These are phyloP conservation scores for Lutraria rhynchaena DNA, from an alignment of 1,140 invertebrate genomes.

Conservation along the genomic window DNA sequence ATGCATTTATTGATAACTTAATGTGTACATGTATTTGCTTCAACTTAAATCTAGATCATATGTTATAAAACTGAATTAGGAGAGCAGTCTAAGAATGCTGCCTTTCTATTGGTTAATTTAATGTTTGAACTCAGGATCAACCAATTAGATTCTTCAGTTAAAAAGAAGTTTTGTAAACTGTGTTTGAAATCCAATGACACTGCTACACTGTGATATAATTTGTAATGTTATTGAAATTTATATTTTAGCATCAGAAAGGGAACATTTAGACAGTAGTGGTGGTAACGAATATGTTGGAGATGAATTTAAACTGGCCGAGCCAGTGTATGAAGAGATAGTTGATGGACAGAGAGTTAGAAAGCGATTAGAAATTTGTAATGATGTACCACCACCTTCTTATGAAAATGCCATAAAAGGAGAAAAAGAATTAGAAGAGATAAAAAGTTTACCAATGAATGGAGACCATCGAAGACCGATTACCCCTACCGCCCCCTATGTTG, in stretches of 20 bases:
- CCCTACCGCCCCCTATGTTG: slow-evolving; percentile 52
- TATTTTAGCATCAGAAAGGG: slow-evolving; percentile 29
- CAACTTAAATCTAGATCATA: too few species aligned
- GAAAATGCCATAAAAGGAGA: background rate
- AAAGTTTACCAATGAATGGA: slow-evolving; percentile 23
- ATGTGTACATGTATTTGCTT: too few species aligned
- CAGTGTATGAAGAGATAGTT: slow-evolving; percentile 32
- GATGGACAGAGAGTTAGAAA: slow-evolving; percentile 1
- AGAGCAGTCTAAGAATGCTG: too few species aligned
- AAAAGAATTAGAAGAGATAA: background rate
- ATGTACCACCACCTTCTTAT: background rate
- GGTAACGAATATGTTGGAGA: slow-evolving; percentile 40
- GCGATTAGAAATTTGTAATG: background rate
- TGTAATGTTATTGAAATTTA: too few species aligned
- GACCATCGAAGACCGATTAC: slow-evolving; percentile 29
- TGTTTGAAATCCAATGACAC: too few species aligned
- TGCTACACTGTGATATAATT: too few species aligned
- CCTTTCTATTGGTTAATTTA: too few species aligned
- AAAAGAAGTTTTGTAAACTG: too few species aligned
- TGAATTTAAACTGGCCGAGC: slow-evolving; percentile 19
- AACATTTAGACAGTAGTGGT: slow-evolving; percentile 9
- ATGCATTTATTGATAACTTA: too few species aligned
- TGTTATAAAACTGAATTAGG: too few species aligned
- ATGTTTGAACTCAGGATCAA: too few species aligned
- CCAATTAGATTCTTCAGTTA: too few species aligned